Conservation (phyloP, 2,888 invertebrate genomes). For the Cyrtodaria siliqua region DNA sequence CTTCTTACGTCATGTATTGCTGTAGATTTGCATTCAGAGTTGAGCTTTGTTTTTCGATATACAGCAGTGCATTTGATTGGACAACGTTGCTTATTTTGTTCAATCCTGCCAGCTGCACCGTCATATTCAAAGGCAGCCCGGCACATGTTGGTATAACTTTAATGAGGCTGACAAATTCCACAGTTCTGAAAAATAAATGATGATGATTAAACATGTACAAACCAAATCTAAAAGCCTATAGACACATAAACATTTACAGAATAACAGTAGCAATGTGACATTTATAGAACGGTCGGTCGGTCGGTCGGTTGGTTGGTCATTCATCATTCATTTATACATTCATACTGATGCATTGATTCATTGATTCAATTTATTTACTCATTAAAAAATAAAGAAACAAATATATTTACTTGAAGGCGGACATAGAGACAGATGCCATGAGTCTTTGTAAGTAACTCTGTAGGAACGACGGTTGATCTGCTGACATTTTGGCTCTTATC, state of each 20-base stretch:
- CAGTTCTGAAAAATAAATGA: conserved; percentile 37
- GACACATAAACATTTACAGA: too few species aligned
- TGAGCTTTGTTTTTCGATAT: conserved; percentile 21
- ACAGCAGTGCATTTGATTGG: conserved; percentile 30
- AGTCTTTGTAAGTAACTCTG: conserved; percentile 9
- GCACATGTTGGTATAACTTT: conserved; percentile 68
- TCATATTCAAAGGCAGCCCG: conserved; percentile 67
- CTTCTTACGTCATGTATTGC: conserved; percentile 26
- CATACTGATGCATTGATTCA: too few species aligned
- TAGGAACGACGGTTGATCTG: background rate
- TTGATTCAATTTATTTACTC: too few species aligned
- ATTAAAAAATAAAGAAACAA: too few species aligned
- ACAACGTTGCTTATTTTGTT: conserved; percentile 22
- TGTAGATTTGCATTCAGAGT: conserved; percentile 6
- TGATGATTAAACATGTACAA: too few species aligned
- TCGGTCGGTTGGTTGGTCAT: too few species aligned
- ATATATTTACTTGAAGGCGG: conserved; percentile 18
- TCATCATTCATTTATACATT: too few species aligned
- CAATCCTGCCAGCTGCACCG: conserved; percentile 49
- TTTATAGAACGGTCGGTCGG: too few species aligned
- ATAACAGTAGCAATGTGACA: too few species aligned
- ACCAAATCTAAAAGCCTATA: too few species aligned
- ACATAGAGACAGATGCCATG: conserved; percentile 1
- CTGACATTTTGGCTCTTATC: background rate
- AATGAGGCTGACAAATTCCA: conserved; percentile 50